Conservation (phyloP, 2,113 vertebrate genomes). For the Corvus moneduloides region DNA sequence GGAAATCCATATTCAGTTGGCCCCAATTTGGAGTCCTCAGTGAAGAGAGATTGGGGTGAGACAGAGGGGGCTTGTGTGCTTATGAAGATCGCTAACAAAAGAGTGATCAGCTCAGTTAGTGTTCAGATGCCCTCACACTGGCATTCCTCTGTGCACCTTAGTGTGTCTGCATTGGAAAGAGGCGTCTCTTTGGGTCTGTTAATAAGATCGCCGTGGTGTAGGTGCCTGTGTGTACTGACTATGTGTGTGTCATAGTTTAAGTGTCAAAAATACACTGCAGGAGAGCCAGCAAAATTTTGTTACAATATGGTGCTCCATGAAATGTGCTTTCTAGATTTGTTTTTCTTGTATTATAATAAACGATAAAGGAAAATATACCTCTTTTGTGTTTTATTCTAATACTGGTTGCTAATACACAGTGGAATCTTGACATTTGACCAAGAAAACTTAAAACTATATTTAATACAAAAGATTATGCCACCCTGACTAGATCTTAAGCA, state of each 20-base stretch:
- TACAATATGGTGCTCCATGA: conserved; percentile 75
- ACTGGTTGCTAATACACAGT: not conserved
- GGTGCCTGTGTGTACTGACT: conserved; percentile 48
- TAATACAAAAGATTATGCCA: not conserved
- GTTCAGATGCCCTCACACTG: conserved; percentile 75
- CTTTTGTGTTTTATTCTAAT: conserved; percentile 48
- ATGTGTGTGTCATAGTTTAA: conserved; percentile 68
- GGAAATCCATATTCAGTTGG: conserved; percentile 6
- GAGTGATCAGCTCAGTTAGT: conserved; percentile 74
- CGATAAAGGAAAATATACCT: conserved; percentile 56
- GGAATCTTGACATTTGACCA: not conserved
- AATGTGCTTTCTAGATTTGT: conserved; percentile 75
- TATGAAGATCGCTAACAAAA: conserved; percentile 81
- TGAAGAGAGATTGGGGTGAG: conserved; percentile 20
- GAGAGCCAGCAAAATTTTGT: conserved; percentile 71
- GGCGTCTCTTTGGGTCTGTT: conserved; percentile 13
- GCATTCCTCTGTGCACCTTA: conserved; percentile 42
- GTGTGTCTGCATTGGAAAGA: conserved; percentile 30
- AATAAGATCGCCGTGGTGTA: conserved; percentile 34
- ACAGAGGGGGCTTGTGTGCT: conserved; percentile 57
- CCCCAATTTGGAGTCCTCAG: conserved; percentile 23
- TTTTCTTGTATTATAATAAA: conserved; percentile 77
- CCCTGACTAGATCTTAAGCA: not conserved
- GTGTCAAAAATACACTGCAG: conserved; percentile 67
- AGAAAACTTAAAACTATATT: not conserved